phyloP scores from a whole-genome alignment of 2,888 invertebrate genomes.

The Lycophotia porphyrea region DNA sequence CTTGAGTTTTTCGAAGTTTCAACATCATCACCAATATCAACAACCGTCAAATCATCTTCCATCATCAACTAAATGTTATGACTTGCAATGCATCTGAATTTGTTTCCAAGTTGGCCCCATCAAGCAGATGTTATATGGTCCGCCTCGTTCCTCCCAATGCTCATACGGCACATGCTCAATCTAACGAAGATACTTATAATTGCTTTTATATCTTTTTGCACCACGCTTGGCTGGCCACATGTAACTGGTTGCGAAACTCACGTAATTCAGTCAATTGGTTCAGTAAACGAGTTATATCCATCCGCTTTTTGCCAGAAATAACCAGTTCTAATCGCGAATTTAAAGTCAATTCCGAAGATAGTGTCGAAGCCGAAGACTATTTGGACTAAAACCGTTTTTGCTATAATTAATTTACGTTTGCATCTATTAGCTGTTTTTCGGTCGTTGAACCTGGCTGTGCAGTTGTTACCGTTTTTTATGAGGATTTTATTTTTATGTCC shows the following conservation, averaged over 20 bases:
- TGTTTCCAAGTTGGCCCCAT: background rate
- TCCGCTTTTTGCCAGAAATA: constrained; percentile 52
- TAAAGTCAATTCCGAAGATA: constrained; percentile 45
- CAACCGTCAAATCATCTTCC: too few species aligned
- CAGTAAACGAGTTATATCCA: constrained; percentile 51
- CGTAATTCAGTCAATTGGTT: constrained; percentile 62
- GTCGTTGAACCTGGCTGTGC: constrained; percentile 58
- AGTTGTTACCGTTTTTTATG: constrained; percentile 56
- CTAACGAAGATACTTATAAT: constrained; percentile 45
- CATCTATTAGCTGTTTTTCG: constrained; percentile 49
- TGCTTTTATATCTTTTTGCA: constrained; percentile 56
- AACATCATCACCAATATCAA: too few species aligned
- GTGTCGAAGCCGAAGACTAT: constrained; percentile 28
- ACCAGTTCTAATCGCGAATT: constrained; percentile 57
- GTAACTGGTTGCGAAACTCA: constrained; percentile 66
- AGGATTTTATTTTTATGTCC: constrained; percentile 57
- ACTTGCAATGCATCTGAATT: constrained; percentile 2
- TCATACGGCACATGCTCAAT: constrained; percentile 44
- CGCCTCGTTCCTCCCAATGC: constrained; percentile 9
- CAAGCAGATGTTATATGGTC: constrained; percentile 31
- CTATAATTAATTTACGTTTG: constrained; percentile 55
- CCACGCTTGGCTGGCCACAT: constrained; percentile 54
- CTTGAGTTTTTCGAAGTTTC: background rate
- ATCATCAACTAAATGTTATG: background rate
- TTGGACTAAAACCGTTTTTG: constrained; percentile 50